Percentiles rank a stretch among this genome's conserved stretches.
phyloP scores from a whole-genome alignment of 2,113 vertebrate genomes.

The Caracal caracal region DNA sequence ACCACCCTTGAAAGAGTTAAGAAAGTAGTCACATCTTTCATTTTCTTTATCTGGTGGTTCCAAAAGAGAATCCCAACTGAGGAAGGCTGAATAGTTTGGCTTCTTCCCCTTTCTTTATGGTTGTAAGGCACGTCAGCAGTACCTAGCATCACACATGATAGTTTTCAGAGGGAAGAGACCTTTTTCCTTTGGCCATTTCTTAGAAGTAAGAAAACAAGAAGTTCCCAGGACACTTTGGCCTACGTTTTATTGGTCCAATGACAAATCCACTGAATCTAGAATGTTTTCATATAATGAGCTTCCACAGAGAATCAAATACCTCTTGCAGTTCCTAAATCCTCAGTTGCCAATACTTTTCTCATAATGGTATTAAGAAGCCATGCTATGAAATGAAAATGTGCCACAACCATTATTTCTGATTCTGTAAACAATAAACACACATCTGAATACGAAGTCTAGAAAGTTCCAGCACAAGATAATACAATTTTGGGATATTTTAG shows the following conservation, averaged over 20 bases:
- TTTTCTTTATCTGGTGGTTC: conserved; percentile 10
- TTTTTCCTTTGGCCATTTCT: not conserved
- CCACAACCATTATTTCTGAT: not conserved
- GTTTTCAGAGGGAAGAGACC: rapidly evolving
- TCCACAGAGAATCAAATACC: not conserved
- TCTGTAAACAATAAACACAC: not conserved
- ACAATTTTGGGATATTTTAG: not conserved
- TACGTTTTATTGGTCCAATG: not conserved
- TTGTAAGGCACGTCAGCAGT: not conserved
- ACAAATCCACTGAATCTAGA: not conserved
- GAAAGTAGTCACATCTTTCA: conserved; percentile 21
- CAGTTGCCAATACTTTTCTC: not conserved
- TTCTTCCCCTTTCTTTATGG: not conserved
- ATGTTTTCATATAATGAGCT: not conserved
- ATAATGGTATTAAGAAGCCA: not conserved
- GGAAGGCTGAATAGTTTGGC: not conserved
- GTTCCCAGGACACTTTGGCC: not conserved
- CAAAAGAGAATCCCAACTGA: not conserved
- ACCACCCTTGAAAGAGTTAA: not conserved
- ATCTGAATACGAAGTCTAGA: not conserved
- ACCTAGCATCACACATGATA: not conserved
- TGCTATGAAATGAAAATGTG: not conserved
- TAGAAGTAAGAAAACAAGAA: not conserved
- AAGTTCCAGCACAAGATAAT: not conserved
- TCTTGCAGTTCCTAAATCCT: not conserved